Base-by-base conservation (phyloP, 2,113 vertebrate genomes). In the Pachyramphus minor region DNA sequence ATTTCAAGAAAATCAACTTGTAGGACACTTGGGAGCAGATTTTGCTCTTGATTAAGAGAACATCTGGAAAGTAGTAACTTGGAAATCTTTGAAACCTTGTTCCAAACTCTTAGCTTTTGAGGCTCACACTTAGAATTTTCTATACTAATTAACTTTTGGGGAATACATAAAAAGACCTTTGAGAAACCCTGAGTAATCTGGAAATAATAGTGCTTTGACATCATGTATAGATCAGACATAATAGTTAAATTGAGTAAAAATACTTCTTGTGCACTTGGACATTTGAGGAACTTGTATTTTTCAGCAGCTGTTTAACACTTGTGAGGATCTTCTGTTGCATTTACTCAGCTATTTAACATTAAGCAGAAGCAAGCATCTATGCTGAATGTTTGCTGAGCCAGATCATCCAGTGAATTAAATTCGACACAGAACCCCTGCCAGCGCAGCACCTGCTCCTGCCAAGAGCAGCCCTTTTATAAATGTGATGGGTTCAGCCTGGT, bases 371-470 rank as follows among this genome's bases (percentile, higher is more conserved):
- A 82, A 89, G 53, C 37, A 60, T 76, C 56, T 78, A 31, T 41
- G 25, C 53, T 83, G 67, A 93, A 85, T 85, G 11, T 92, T 95
- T 97, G 49, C 77, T 0, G 12, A 94, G 75, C 31, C 78, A 90
- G 49, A 95, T 95, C 90, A 94, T 91, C 71, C 14, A 5, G 75
- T 90, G 94, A 97, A 97, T 93, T 95, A 76, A 91, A 91, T 69
- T 35, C 3, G 2, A 90, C 85, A 72, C 5, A 2, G 78, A 82
- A 23, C 25, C 53, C 82, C 95, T 0, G 4, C 71, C 90, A 95
- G 85, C 66, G 0, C 53, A 88, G 58, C 85, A 93, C 87, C 94
- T 94, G 87, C 69, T 96, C 58, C 88, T 88, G 88, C 78, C 92
- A 94, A 95, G 67, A 8, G 5, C 35, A 95, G 49, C 67, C 82